Conservation (phyloP, 2,113 vertebrate species). For the Pygoscelis adeliae region DNA sequence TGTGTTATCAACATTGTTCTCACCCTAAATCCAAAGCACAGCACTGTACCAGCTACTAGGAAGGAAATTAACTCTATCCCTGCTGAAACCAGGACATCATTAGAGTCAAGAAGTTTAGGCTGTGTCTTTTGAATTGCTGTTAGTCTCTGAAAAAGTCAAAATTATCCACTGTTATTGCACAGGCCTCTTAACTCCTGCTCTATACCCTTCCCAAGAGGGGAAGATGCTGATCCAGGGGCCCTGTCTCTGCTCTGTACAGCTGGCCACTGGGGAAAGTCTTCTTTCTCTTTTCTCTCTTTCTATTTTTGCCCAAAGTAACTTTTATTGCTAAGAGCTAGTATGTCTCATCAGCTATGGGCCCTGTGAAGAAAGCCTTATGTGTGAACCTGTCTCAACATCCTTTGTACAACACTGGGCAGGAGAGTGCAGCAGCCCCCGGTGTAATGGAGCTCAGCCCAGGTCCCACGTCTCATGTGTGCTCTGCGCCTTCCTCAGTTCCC, state of each 20-base stretch:
- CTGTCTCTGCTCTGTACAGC: not conserved
- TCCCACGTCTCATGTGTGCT: accelerated
- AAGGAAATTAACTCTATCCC: no score
- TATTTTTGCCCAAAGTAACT: not conserved
- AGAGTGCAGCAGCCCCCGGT: not conserved
- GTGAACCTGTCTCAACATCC: not conserved
- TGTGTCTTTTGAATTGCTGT: not conserved
- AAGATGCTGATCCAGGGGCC: not conserved
- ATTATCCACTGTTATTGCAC: not conserved
- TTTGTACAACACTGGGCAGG: not conserved
- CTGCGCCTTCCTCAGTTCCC: not conserved
- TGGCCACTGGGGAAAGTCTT: not conserved
- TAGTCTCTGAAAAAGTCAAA: not conserved
- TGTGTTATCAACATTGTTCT: no score
- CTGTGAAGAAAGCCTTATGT: not conserved
- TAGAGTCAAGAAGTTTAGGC: not conserved
- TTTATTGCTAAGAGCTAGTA: not conserved
- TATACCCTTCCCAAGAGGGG: not conserved
- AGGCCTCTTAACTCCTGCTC: not conserved
- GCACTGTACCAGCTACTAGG: no score
- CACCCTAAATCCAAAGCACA: no score
- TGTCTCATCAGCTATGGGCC: accelerated
- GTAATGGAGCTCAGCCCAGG: not conserved
- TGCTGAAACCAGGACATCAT: no score
- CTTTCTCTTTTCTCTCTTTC: not conserved